Evolutionary conservation across 2,113 vertebrate genomes (phyloP), one percentile per base, ranked within the genome.

Genomic region (Mormoops blainvillei): DNA sequence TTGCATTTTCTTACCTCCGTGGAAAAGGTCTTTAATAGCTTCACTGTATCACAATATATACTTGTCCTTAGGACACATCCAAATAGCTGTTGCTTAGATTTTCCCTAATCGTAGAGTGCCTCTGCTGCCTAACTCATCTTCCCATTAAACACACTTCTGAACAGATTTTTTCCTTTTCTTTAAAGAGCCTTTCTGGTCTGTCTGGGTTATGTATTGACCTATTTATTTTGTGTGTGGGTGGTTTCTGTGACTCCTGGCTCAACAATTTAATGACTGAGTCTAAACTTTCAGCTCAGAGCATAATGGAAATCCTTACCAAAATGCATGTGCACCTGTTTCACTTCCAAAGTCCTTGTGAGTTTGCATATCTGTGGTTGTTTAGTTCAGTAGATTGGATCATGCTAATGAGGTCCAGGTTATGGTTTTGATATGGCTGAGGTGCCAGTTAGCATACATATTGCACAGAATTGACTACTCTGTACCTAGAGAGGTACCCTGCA

Each of bases 201-300:
- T 95, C 97, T 97, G 94, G 74, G 54, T 96, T 96, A 87, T 36
- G 80, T 76, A 81, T 52, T 97, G 63, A 94, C 88, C 97, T 95
- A 95, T 95, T 98, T 97, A 82, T 96, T 97, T 86, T 89, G 48
- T 89, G 87, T 94, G 87, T 89, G 81, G 71, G 92, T 97, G 88
- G 70, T 54, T 94, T 95, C 77, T 94, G 87, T 92, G 94, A 95
- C 92, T 96, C 81, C n/a, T 95, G 93, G 78, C 85, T 96, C 22
- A 90, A 65, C 65, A 78, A 78, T 71, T 33, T 92, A 96, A 82
- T 91, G 82, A 87, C 87, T 76, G 12, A 83, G 45, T 86, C 85
- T 87, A 92, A 94, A 78, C 81, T 92, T 93, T 97, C 52, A 96
- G 26, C 19, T 82, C 22, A 48, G 56, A 80, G 33, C 61, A 89